phyloP scores from a whole-genome alignment of 2,113 vertebrate species.

The Anoplopoma fimbria region DNA sequence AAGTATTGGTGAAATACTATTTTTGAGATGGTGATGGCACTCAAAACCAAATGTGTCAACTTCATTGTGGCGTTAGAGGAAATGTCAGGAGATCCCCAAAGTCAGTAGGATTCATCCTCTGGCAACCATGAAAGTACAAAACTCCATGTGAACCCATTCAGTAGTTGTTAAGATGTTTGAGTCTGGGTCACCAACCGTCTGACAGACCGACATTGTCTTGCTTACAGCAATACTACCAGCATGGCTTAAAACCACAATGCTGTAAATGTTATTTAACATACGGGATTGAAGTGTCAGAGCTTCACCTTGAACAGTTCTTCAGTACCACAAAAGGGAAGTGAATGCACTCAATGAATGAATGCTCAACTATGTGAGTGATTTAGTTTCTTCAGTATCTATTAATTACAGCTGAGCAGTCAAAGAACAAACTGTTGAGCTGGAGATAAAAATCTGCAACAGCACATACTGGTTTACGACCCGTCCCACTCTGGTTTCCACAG shows the following conservation, averaged over 20 bases:
- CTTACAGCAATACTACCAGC: no score
- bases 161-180: neutral
- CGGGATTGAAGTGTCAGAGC: neutral
- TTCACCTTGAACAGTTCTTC: neutral
- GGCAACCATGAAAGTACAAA: neutral
- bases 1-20: neutral
- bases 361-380: neutral
- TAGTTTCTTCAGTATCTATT: neutral
- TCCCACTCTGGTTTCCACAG: neutral
- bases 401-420: neutral
- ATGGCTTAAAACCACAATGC: neutral
- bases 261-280: neutral
- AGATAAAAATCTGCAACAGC: conserved; percentile 3
- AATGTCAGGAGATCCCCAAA: neutral
- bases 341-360: neutral
- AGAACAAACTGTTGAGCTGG: neutral
- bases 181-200: neutral
- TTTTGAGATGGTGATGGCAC: neutral
- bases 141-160: neutral
- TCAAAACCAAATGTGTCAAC: neutral
- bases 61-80: neutral
- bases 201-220: no score
- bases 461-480: neutral
- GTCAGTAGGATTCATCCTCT: neutral
- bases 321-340: neutral